phyloP scores from a whole-genome alignment of 2,113 vertebrate species.

The Alligator sinensis region DNA sequence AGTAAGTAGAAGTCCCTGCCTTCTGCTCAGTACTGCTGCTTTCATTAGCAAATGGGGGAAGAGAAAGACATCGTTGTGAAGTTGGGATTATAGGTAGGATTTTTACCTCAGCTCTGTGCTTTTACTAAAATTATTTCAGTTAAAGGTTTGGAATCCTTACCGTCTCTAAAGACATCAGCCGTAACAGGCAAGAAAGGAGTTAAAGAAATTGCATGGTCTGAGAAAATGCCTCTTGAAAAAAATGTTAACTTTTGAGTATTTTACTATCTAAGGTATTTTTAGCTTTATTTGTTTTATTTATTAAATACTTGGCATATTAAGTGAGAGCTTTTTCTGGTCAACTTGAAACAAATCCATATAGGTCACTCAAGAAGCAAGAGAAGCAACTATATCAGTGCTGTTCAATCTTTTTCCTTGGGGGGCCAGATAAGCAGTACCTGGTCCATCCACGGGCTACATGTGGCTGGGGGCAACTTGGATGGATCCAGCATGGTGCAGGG shows the following conservation, averaged over 20 bases:
- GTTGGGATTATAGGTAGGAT: background rate
- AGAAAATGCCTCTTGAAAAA: background rate
- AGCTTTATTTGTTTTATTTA: constrained; percentile 20
- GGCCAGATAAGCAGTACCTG: no score
- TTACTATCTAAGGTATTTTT: background rate
- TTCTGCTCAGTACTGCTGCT: background rate
- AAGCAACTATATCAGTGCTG: background rate
- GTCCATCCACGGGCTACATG: no score
- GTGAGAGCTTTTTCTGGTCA: background rate
- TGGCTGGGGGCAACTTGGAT: no score
- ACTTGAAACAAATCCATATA: background rate
- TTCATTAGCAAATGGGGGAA: background rate
- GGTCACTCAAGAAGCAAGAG: background rate
- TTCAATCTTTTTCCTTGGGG: no score
- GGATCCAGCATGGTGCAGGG: no score
- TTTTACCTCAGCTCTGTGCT: background rate
- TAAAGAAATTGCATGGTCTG: background rate
- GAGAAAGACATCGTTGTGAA: background rate
- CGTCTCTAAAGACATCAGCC: background rate
- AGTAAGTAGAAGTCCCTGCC: background rate
- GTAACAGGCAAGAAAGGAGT: background rate
- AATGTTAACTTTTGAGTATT: background rate
- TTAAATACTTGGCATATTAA: no score
- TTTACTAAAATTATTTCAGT: background rate
- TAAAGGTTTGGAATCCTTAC: background rate